phyloP scores from a whole-genome alignment of 2,888 invertebrate species.

The Tuta absoluta region DNA sequence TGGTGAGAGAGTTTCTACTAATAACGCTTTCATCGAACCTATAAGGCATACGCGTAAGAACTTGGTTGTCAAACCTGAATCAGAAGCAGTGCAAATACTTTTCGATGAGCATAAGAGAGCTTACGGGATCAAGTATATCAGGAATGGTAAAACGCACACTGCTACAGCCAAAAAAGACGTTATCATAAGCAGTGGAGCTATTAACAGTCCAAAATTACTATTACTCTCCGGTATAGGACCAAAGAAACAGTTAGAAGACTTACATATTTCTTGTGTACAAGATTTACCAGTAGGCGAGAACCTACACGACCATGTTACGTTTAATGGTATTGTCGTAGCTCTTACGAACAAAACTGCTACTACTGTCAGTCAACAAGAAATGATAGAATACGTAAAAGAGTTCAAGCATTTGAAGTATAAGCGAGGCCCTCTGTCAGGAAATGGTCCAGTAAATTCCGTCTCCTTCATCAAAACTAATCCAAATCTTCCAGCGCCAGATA shows the following conservation, averaged over 20 bases:
- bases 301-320: constrained; percentile 69
- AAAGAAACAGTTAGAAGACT: constrained; percentile 48
- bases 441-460: constrained; percentile 77
- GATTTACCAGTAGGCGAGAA: constrained; percentile 66
- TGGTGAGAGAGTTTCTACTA: constrained; percentile 82
- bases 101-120: constrained; percentile 71
- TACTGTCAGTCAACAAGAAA: constrained; percentile 55
- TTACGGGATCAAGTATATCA: constrained; percentile 54
- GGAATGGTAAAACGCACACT: constrained; percentile 41
- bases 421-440: constrained; percentile 75
- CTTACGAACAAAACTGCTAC: constrained; percentile 77
- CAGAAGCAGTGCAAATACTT: constrained; percentile 78
- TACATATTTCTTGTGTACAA: constrained; percentile 50
- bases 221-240: constrained; percentile 69
- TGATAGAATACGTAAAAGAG: constrained; percentile 58
- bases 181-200: constrained; percentile 57
- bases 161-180: constrained; percentile 62
- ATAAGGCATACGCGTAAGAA: constrained; percentile 79
- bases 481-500: constrained; percentile 78
- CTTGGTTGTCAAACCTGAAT: constrained; percentile 70
- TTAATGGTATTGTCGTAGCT: constrained; percentile 70
- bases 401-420: constrained; percentile 53
- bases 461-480: constrained; percentile 80
- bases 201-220: constrained; percentile 61
- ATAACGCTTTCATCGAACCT: constrained; percentile 84